Conservation (phyloP, 1,140 invertebrate genomes). For the Subanguina moxae region DNA sequence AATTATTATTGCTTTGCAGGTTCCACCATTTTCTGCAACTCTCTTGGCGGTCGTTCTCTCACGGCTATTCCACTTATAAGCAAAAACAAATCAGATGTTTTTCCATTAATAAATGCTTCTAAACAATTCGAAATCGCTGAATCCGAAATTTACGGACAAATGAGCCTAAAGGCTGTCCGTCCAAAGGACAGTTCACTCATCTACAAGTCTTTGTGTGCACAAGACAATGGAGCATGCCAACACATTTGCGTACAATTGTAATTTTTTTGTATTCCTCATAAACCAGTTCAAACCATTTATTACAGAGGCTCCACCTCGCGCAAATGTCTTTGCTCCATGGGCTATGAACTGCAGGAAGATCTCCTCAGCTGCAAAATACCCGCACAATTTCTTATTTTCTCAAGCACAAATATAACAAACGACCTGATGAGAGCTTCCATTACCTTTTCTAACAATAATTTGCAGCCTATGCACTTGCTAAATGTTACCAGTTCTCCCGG, state of each 20-base stretch:
- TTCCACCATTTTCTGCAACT: slow-evolving; percentile 19
- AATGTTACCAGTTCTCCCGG: neutral
- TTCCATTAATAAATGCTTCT: neutral
- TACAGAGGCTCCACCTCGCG: slow-evolving; percentile 2
- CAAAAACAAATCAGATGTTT: neutral
- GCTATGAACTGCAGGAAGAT: slow-evolving; percentile 17
- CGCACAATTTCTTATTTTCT: slow-evolving; percentile 11
- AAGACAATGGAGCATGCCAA: slow-evolving; percentile 20
- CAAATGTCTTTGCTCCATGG: slow-evolving; percentile 17
- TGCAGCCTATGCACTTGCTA: neutral
- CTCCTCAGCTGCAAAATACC: slow-evolving; percentile 4
- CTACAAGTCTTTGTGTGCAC: neutral
- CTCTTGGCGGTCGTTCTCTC: slow-evolving; percentile 18
- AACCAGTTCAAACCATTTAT: neutral
- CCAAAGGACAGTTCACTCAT: neutral
- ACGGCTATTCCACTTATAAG: slow-evolving; percentile 9
- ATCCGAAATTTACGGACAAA: slow-evolving; percentile 25
- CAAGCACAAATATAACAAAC: slow-evolving; percentile 7
- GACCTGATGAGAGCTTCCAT: slow-evolving; percentile 20
- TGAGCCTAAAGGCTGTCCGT: neutral
- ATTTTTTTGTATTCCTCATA: slow-evolving; percentile 15
- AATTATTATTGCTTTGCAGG: slow-evolving; percentile 19
- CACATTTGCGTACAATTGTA: slow-evolving; percentile 32
- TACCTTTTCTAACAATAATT: neutral
- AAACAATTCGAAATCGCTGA: slow-evolving; percentile 23